Conservation (phyloP, 2,797 vertebrate genomes). For the Etheostoma perlongum region DNA sequence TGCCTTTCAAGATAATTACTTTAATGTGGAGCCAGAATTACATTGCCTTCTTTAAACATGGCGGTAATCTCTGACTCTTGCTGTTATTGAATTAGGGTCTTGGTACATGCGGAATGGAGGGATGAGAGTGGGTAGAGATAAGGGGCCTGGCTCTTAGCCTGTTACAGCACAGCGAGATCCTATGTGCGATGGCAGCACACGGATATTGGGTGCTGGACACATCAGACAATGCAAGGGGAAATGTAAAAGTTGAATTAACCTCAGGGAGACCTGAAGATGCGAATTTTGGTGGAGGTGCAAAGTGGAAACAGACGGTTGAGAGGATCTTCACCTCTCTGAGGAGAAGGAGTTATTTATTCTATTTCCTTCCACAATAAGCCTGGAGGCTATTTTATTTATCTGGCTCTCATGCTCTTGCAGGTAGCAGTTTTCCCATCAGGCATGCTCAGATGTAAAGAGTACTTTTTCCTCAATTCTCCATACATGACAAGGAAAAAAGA, state of each 20-base stretch:
- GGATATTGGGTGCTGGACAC: constrained; percentile 75
- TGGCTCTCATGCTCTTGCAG: constrained; percentile 51
- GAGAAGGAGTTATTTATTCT: constrained; percentile 62
- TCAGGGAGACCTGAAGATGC: constrained; percentile 66
- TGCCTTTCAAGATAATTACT: constrained; percentile 86
- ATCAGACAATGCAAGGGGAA: constrained; percentile 77
- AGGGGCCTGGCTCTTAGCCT: constrained; percentile 67
- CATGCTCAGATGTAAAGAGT: constrained; percentile 24
- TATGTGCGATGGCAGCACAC: constrained; percentile 57
- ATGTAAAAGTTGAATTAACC: constrained; percentile 86
- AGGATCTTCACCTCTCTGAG: constrained; percentile 67
- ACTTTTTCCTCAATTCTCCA: constrained; percentile 29
- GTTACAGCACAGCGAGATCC: constrained; percentile 52
- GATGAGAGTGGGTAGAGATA: constrained; percentile 68
- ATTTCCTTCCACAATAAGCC: constrained; percentile 59
- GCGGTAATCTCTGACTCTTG: constrained; percentile 83
- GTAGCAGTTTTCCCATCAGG: constrained; percentile 52
- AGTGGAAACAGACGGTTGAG: constrained; percentile 45
- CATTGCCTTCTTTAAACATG: constrained; percentile 86
- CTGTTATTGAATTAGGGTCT: constrained; percentile 83
- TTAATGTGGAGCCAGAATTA: constrained; percentile 85
- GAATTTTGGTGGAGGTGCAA: constrained; percentile 61
- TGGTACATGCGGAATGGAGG: constrained; percentile 63
- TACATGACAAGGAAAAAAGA: constrained; percentile 7
- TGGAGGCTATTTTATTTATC: constrained; percentile 63